Percentiles rank a stretch among this genome's conserved stretches.
These are phyloP conservation scores for Tetramorium parvispinum DNA, from an alignment of 1,140 invertebrate species.

Conservation along the genomic window DNA sequence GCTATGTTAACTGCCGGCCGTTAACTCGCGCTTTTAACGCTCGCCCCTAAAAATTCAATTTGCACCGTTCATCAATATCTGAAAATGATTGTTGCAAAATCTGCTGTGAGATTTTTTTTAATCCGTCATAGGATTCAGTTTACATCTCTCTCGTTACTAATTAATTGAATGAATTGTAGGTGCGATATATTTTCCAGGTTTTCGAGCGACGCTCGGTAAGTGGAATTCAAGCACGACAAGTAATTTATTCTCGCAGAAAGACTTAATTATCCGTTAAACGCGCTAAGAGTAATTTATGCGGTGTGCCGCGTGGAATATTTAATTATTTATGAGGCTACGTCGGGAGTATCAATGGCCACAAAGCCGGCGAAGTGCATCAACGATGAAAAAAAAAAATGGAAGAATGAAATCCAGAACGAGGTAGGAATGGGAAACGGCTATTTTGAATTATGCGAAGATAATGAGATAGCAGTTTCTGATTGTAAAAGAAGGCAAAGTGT, in stretches of 20 bases:
- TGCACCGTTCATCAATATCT: constrained; percentile 9
- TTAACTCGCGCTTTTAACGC: constrained; percentile 35
- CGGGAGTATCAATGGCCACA: constrained; percentile 18
- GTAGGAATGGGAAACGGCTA: not conserved
- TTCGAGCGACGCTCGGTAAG: not conserved
- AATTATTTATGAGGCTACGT: constrained; percentile 51
- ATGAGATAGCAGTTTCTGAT: constrained; percentile 15
- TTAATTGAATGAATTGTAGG: not conserved
- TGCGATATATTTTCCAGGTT: not conserved
- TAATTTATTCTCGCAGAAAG: constrained; percentile 45
- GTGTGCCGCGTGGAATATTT: constrained; percentile 39
- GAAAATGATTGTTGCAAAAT: not conserved
- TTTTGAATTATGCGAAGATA: constrained; percentile 28
- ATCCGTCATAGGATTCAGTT: not conserved
- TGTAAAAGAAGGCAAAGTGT: not conserved
- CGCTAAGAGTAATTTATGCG: constrained; percentile 55
- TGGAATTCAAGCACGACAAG: constrained; percentile 21
- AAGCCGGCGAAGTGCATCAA: constrained; percentile 1
- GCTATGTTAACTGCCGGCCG: constrained; percentile 25
- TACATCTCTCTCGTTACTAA: not conserved
- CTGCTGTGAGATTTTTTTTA: not conserved
- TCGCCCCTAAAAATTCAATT: constrained; percentile 28
- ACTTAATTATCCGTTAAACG: constrained; percentile 59
- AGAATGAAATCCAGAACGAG: not conserved
- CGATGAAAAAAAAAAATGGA: not conserved